These are phyloP conservation scores for Pristiophorus japonicus DNA, from an alignment of 2,113 vertebrate genomes.

Conservation along the genomic window DNA sequence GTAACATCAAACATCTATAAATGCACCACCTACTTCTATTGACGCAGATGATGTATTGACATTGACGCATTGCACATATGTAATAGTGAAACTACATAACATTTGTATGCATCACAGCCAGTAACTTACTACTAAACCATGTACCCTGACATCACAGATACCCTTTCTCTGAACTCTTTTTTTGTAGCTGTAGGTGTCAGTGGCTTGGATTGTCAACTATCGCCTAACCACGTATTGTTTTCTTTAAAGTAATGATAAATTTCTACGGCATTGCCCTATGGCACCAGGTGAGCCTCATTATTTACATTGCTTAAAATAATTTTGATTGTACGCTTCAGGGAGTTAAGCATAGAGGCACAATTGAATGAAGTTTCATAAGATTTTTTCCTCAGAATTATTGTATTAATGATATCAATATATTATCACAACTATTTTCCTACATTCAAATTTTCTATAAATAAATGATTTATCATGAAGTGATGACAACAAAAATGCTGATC, in stretches of 20 bases:
- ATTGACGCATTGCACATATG: background rate
- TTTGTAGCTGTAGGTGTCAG: background rate
- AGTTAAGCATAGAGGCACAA: background rate
- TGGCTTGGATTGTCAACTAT: background rate
- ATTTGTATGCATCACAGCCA: background rate
- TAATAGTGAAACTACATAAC: background rate
- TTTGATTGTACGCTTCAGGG: background rate
- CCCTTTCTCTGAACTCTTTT: background rate
- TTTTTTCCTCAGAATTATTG: background rate
- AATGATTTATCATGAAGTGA: background rate
- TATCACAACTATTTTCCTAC: background rate
- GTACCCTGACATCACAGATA: background rate
- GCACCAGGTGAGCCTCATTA: background rate
- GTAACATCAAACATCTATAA: background rate
- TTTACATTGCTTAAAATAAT: background rate
- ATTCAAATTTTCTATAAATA: background rate
- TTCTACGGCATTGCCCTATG: background rate
- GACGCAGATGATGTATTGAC: background rate
- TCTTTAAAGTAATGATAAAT: background rate
- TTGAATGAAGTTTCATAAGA: background rate
- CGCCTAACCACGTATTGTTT: background rate
- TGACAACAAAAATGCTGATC: background rate
- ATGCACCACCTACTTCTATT: background rate
- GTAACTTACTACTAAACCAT: too few relatives aligned
- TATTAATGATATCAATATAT: background rate